Conservation (phyloP, 2,113 vertebrate species). For the Benitochromis conjunctus region DNA sequence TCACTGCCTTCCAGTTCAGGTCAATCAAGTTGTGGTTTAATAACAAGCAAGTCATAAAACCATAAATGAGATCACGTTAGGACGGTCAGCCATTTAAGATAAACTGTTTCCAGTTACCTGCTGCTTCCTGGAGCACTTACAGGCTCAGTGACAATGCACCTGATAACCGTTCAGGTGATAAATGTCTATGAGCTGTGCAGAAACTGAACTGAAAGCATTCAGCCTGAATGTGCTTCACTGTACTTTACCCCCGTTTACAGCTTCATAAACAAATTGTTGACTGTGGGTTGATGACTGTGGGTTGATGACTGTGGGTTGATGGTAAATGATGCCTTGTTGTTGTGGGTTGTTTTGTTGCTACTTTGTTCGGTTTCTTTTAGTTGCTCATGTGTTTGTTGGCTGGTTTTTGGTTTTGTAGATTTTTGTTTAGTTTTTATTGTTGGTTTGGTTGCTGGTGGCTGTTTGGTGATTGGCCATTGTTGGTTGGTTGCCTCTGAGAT, state of each 20-base stretch:
- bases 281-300: no score
- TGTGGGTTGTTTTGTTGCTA: not conserved
- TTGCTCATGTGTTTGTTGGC: not conserved
- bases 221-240: not conserved
- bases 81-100: not conserved
- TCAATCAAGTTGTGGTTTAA: not conserved
- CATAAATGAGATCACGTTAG: fast-evolving
- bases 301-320: no score
- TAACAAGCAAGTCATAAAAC: not conserved
- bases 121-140: not conserved
- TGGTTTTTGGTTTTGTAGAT: not conserved
- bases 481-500: not conserved
- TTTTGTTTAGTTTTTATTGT: not conserved
- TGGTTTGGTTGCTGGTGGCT: not conserved
- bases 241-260: not conserved
- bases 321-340: not conserved
- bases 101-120: not conserved
- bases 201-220: not conserved
- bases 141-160: not conserved
- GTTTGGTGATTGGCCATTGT: not conserved
- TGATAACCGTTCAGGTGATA: not conserved
- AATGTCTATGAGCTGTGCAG: no score
- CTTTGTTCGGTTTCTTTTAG: no score
- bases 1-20: fast-evolving
- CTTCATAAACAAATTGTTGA: not conserved